phyloP scores from a whole-genome alignment of 2,113 vertebrate species.

The Brienomyrus brachyistius region DNA sequence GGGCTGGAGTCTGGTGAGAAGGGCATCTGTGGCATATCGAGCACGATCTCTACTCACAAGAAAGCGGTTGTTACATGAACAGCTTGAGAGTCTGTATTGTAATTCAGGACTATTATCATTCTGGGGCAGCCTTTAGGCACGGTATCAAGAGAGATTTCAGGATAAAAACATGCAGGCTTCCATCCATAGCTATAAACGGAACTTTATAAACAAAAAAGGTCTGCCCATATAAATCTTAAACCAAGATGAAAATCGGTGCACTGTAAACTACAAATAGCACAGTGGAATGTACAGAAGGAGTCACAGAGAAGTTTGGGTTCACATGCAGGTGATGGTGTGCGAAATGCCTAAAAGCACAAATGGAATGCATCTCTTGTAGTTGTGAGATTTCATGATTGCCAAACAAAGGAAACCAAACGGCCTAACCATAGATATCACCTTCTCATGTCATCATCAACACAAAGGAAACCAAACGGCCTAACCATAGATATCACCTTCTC shows the following conservation, averaged over 20 bases:
- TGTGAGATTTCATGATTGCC: background rate
- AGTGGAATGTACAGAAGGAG: background rate
- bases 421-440: background rate
- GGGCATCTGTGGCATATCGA: background rate
- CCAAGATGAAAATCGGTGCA: background rate
- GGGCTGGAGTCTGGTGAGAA: background rate
- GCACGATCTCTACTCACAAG: background rate
- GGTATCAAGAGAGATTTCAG: background rate
- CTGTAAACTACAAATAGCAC: background rate
- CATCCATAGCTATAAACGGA: background rate
- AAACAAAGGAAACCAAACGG: background rate
- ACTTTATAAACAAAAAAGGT: background rate
- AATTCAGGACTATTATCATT: background rate
- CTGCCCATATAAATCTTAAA: background rate
- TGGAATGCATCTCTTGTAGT: background rate
- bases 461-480: background rate
- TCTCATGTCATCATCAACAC: background rate
- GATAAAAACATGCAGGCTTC: background rate
- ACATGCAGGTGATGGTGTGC: background rate
- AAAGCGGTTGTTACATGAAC: background rate
- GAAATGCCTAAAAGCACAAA: background rate
- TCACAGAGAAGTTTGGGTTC: background rate
- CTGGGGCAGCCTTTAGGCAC: background rate
- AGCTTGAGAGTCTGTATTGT: background rate
- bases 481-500: background rate